Conservation (phyloP, 2,113 vertebrate genomes). For the Bos indicus region DNA sequence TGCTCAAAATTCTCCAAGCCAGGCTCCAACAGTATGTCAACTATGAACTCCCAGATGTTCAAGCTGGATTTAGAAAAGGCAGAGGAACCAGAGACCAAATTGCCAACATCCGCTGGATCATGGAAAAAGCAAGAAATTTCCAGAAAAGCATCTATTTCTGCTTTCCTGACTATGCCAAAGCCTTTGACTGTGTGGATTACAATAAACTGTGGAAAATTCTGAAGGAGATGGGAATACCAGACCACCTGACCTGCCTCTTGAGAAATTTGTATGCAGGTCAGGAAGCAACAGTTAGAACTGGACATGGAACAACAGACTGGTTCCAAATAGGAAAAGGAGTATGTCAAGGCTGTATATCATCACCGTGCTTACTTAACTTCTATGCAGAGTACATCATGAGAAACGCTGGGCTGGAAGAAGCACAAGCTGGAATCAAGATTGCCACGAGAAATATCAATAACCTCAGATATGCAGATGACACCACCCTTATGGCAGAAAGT, state of each 20-base stretch:
- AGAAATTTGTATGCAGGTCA: not conserved
- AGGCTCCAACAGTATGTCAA: not conserved
- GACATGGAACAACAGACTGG: not conserved
- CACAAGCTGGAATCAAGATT: not conserved
- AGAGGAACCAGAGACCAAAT: not conserved
- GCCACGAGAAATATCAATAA: not conserved
- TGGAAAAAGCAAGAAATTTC: not conserved
- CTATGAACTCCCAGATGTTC: not conserved
- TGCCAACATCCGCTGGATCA: not conserved
- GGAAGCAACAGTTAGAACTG: not conserved
- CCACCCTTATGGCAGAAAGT: not conserved
- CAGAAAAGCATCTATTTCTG: not conserved
- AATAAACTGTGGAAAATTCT: not conserved
- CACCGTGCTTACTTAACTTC: not conserved
- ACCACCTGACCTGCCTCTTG: not conserved
- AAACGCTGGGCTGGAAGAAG: not conserved
- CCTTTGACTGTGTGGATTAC: not conserved
- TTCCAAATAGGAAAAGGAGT: not conserved
- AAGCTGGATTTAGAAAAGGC: not conserved
- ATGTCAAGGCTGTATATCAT: not conserved
- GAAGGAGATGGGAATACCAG: not conserved
- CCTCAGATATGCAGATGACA: not conserved
- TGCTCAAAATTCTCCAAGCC: not conserved
- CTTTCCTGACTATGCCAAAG: not conserved
- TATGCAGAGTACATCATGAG: not conserved